These are phyloP conservation scores for Parapsyche elsis DNA, from an alignment of 1,140 invertebrate species.

Conservation along the genomic window DNA sequence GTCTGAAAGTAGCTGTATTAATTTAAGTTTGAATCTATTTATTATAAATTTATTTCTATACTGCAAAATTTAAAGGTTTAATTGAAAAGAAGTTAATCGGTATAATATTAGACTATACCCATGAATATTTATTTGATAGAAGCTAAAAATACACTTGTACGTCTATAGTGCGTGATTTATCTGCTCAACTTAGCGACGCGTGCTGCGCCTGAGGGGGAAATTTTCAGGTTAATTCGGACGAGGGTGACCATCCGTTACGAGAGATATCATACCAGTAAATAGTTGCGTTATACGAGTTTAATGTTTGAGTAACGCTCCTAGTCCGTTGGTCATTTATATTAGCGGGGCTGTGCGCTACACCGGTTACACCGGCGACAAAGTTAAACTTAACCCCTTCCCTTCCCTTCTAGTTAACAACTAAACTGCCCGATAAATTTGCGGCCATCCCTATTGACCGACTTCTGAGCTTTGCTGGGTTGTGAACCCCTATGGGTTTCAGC, in stretches of 20 bases:
- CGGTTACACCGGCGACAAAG: constrained; percentile 23
- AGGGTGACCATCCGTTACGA: not conserved
- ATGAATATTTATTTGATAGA: no score
- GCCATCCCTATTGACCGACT: not conserved
- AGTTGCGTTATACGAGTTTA: constrained; percentile 7
- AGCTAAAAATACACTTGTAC: no score
- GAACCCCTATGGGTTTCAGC: no score
- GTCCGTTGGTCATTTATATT: constrained; percentile 18
- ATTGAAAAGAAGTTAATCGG: no score
- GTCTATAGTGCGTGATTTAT: no score
- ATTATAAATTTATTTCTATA: no score
- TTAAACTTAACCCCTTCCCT: not conserved
- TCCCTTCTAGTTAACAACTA: not conserved
- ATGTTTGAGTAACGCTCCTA: not conserved
- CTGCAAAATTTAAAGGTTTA: no score
- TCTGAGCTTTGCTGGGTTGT: not conserved
- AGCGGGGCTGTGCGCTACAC: constrained; percentile 13
- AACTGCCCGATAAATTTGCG: constrained; percentile 10
- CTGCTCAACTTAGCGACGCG: not conserved
- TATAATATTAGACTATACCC: no score
- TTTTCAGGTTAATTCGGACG: not conserved
- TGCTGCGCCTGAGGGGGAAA: not conserved
- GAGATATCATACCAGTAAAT: constrained; percentile 1
- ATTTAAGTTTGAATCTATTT: no score
- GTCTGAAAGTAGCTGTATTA: no score